Evolutionary conservation across 2,888 invertebrate species (phyloP), one percentile per base, ranked within the genome.

Genomic region (Eubasilissa splendida): DNA sequence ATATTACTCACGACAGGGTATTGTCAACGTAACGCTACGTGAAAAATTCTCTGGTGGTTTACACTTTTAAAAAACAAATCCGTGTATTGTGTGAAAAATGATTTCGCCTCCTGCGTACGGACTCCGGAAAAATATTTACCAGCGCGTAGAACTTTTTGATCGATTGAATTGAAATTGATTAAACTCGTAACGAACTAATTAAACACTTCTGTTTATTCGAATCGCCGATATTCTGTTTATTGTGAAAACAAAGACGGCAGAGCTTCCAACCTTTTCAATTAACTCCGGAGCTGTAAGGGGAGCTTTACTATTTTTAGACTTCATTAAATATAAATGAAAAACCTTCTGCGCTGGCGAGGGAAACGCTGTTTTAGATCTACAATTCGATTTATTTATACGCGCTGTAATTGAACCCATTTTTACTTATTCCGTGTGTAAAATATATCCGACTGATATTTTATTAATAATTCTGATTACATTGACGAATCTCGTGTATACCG

Each of bases 241-340:
- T 63, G 31, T 63, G 11, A 33, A 33, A 33, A 63, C 33, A 63
- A 59, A n/a, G n/a, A 59, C n/a, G 14, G 63, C 33, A 31, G 33
- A 12, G 63, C 9, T 22, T 14, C 59, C 8, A 59, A 8, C 22
- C 14, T 42, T 68, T 68, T 68, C 66, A 68, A 68, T 68, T 68
- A 68, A 68, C 71, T 53, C 33, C 3, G 22, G n/a, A 53, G 33
- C 54, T 56, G 11, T 31, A 31, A 54, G 71, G 56, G 54, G 12
- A n/a, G 71, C 54, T 71, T 71, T 11, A 56, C 71, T 54, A 71
- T 71, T 71, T 71, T 71, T 56, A 56, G 71, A 54, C 31, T 12
- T 71, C 71, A 71, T 71, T 71, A 71, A 71, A 56, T 71, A 56
- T 22, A 71, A 56, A 31, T 31, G 71, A 54, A 54, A 71, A 71